Evolutionary conservation across 1,140 invertebrate genomes (phyloP).

Genomic region (Drosophila cardini): DNA sequence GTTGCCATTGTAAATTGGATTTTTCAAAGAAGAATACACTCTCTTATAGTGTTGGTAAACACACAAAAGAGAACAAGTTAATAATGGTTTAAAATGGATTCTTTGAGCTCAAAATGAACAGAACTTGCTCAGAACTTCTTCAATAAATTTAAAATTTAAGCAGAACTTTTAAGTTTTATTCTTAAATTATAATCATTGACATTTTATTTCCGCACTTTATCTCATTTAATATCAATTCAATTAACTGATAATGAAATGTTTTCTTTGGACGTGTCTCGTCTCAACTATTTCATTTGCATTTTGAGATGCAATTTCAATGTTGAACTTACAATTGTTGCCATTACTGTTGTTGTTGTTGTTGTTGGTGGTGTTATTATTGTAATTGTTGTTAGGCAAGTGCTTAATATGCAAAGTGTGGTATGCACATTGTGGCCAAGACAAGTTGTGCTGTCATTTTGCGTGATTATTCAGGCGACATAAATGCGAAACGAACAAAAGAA

Average conservation of each 20-base stretch:
- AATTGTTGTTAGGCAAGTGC: constrained; percentile 44
- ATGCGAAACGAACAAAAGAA: constrained; percentile 44
- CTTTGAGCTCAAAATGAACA: too few relatives aligned
- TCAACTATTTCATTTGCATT: constrained; percentile 9
- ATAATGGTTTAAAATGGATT: constrained; percentile 40
- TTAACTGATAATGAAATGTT: constrained; percentile 27
- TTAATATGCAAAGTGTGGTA: constrained; percentile 69
- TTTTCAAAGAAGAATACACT: constrained; percentile 4
- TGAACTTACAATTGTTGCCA: constrained; percentile 18
- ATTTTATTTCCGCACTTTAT: constrained; percentile 27
- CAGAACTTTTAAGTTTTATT: too few relatives aligned
- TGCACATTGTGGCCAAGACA: constrained; percentile 33
- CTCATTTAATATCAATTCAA: constrained; percentile 11
- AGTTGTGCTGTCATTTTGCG: constrained; percentile 45
- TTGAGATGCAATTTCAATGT: constrained; percentile 40
- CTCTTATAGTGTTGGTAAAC: constrained; percentile 13
- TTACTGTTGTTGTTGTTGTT: constrained; percentile 18
- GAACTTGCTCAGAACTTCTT: not conserved
- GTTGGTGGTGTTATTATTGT: constrained; percentile 44
- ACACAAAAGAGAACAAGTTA: constrained; percentile 39
- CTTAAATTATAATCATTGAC: constrained; percentile 6
- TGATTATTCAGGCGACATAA: constrained; percentile 34
- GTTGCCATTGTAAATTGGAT: constrained; percentile 30
- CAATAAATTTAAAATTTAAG: too few relatives aligned
- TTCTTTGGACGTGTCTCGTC: constrained; percentile 18